Evolutionary conservation across 2,113 vertebrate species (phyloP), one percentile per base, ranked within the genome.

Genomic region (Ammodytes dubius): DNA sequence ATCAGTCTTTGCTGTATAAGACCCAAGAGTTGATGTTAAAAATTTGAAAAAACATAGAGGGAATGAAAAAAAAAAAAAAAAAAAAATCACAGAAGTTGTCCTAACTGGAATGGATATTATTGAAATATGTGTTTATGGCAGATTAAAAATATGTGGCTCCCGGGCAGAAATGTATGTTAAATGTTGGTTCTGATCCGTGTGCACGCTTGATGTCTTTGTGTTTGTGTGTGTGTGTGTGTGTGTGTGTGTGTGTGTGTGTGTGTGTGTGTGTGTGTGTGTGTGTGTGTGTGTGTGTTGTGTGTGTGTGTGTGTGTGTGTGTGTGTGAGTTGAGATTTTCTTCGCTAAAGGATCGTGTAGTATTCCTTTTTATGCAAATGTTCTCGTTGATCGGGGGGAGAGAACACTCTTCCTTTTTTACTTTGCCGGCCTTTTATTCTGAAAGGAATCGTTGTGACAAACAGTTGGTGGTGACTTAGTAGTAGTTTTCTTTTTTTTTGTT

Each of bases 341-440:
- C 69, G 75, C 79, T 86, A 65, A 85, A 85, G 60, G 79, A 86
- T 60, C 73, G 53, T 83, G 76, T 88, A 14, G 60, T 87, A 71
- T 86, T 91, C 77, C 87, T 90, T 19, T 27, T 91, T 90, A 91
- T 92, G 91, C 90, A 93, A 91, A 90, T 76, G 53, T 40, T 15
- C 77, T 82, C 70, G 50, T 81, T 39, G 75, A 73, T 74, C 11
- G 17, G 50, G 54, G 66, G 50, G 42, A 77, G 43, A 66, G 73
- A 77, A 68, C 59, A 65, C 60, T 69, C 79, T 57, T 49, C 87
- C 84, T 42, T 58, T 77, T 82, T 84, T 53, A 47, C 46, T 79
- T 82, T 76, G 43, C 37, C 11, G 19, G 81, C 73, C 74, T 87
- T 87, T 88, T 70, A 77, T 79, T 81, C 27, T 84, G 80, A 66